Conservation (phyloP, 1,140 invertebrate species). For the Orussus abietinus region DNA sequence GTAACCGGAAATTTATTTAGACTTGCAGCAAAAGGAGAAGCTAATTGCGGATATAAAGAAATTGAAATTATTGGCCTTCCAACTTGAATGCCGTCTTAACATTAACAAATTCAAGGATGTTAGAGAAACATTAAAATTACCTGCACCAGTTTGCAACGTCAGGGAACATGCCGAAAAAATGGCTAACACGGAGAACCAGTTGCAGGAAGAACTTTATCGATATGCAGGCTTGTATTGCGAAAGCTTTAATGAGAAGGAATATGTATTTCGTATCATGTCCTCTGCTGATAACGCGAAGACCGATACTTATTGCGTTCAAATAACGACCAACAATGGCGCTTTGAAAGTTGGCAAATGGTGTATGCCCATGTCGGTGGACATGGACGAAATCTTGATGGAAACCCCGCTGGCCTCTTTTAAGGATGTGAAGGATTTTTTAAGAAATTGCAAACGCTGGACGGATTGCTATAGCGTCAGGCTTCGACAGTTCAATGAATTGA, state of each 20-base stretch:
- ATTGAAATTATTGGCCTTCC: not conserved
- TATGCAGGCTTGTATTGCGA: slow-evolving; percentile 8
- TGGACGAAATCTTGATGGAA: slow-evolving; percentile 12
- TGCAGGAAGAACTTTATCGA: slow-evolving; percentile 8
- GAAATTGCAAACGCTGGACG: slow-evolving; percentile 11
- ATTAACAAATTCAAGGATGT: slow-evolving; percentile 4
- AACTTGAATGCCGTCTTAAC: slow-evolving; percentile 3
- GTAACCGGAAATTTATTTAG: too few species aligned
- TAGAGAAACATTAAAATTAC: not conserved
- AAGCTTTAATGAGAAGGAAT: not conserved
- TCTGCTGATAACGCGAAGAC: not conserved
- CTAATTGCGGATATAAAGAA: slow-evolving; percentile 1
- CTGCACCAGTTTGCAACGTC: too few species aligned
- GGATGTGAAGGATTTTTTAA: slow-evolving; percentile 13
- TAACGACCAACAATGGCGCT: slow-evolving; percentile 1
- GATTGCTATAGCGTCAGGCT: slow-evolving; percentile 9
- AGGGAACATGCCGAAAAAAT: not conserved
- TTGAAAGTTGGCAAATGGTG: slow-evolving; percentile 15
- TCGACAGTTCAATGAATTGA: slow-evolving; percentile 12
- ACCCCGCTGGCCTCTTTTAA: slow-evolving; percentile 9
- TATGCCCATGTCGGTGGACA: slow-evolving; percentile 15
- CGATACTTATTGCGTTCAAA: slow-evolving; percentile 9
- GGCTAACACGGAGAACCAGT: slow-evolving; percentile 8
- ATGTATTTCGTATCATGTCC: slow-evolving; percentile 1
- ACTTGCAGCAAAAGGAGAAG: slow-evolving; percentile 6